Evolutionary conservation across 2,888 invertebrate species (phyloP).

Genomic region (Lycia hirtaria): DNA sequence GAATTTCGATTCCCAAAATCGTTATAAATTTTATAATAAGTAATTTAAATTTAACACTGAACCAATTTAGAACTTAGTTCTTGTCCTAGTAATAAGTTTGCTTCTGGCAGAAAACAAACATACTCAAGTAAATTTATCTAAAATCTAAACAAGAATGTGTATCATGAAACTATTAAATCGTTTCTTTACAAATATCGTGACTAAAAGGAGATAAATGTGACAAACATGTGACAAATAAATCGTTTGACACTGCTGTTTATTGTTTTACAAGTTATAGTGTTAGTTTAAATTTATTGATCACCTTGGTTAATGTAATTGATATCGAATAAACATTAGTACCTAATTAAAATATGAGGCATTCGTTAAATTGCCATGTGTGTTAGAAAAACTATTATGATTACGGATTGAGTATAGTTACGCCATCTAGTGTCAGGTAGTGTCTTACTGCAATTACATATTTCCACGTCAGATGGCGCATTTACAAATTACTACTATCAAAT

Average conservation of each 20-base stretch:
- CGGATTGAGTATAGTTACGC: constrained; percentile 50
- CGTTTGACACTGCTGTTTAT: constrained; percentile 22
- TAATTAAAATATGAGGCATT: no score
- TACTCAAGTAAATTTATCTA: constrained; percentile 14
- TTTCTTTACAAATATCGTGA: constrained; percentile 37
- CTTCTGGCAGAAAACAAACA: no score
- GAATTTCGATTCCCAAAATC: no score
- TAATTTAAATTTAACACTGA: no score
- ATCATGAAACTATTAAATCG: constrained; percentile 9
- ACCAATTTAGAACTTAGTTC: no score
- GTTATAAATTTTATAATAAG: no score
- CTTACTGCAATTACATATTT: neutral
- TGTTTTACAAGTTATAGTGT: constrained; percentile 25
- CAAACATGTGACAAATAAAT: constrained; percentile 32
- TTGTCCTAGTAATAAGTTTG: no score
- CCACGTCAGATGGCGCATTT: constrained; percentile 46
- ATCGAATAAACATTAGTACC: neutral
- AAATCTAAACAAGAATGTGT: constrained; percentile 24
- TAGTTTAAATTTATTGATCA: constrained; percentile 29
- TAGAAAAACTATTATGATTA: neutral
- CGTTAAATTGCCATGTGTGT: constrained; percentile 43
- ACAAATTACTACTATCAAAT: no score
- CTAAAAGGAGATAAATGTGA: constrained; percentile 33
- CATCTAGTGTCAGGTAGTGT: constrained; percentile 66
- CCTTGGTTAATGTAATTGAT: constrained; percentile 13